Evolutionary conservation across 2,797 vertebrate genomes (phyloP).

Genomic region (Alectoris magna): DNA sequence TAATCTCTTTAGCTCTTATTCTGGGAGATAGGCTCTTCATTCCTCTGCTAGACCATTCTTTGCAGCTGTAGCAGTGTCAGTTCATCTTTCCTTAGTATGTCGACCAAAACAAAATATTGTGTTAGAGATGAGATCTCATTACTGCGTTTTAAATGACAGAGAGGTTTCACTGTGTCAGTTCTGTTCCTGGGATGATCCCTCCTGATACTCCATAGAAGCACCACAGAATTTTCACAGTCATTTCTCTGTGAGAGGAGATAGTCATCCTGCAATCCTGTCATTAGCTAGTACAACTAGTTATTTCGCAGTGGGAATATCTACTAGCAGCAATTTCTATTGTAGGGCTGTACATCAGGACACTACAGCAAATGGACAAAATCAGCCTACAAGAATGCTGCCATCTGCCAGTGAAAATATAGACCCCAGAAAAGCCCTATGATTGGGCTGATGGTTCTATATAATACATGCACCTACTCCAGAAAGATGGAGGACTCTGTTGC

Average conservation of each 20-base stretch:
- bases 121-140: neutral
- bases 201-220: neutral
- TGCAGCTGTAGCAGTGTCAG: neutral
- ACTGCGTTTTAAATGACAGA: neutral
- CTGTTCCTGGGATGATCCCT: neutral
- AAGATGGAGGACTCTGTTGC: neutral
- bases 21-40: fast-evolving
- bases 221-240: neutral
- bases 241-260: neutral
- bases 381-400: neutral
- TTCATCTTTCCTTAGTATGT: neutral
- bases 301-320: neutral
- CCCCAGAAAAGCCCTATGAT: fast-evolving
- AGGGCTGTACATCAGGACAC: neutral
- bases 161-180: neutral
- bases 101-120: neutral
- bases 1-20: neutral
- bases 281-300: neutral
- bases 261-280: neutral
- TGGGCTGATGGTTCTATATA: neutral
- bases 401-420: fast-evolving
- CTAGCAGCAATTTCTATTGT: neutral
- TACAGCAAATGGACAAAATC: neutral
- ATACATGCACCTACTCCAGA: neutral
- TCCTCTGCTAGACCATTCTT: neutral